These are phyloP conservation scores for Heliconius cydno DNA, from an alignment of 2,888 invertebrate genomes.

Conservation along the genomic window DNA sequence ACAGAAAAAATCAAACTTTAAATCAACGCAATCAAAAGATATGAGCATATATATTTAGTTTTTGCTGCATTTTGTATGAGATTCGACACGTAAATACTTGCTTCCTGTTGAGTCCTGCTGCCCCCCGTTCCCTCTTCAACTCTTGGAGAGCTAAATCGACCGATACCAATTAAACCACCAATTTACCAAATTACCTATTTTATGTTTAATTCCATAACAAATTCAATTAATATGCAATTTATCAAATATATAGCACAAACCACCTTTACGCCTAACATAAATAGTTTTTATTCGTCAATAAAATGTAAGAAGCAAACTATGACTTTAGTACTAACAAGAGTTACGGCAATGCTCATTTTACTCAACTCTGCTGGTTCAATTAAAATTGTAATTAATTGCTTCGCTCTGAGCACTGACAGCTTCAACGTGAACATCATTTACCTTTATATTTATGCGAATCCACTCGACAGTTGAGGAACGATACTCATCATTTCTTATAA, in stretches of 20 bases:
- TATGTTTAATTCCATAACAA: background rate
- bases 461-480: conserved; percentile 72
- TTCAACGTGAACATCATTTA: conserved; percentile 74
- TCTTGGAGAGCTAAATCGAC: no score
- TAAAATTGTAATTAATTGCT: conserved; percentile 81
- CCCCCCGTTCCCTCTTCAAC: no score
- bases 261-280: conserved; percentile 34
- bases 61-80: no score
- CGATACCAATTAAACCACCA: no score
- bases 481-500: conserved; percentile 64
- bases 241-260: background rate
- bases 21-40: no score
- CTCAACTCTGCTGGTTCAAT: conserved; percentile 66
- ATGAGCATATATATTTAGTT: no score
- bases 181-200: background rate
- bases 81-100: no score
- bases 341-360: conserved; percentile 52
- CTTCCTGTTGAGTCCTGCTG: no score
- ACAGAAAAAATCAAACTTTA: no score
- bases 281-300: conserved; percentile 37
- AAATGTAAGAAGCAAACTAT: conserved; percentile 50
- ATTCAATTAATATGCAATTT: background rate
- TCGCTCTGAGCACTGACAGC: conserved; percentile 70
- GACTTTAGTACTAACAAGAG: conserved; percentile 44
- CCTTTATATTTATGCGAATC: conserved; percentile 79